phyloP scores from a whole-genome alignment of 2,113 vertebrate species.

The Heteronetta atricapilla region DNA sequence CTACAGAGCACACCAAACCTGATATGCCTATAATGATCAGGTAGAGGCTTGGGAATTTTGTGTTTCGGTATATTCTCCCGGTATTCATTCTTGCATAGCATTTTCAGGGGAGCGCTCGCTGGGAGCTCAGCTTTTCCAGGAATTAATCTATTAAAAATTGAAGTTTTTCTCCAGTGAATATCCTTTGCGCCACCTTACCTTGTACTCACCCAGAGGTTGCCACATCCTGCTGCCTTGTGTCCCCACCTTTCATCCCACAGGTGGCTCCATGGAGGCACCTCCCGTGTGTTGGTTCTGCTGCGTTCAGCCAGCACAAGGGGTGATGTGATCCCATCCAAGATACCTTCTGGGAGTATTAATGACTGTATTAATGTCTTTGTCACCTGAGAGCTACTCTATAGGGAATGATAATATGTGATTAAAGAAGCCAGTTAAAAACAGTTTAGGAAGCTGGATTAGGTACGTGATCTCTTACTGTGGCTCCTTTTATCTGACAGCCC shows the following conservation, averaged over 20 bases:
- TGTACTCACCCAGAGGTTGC: not conserved
- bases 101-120: not conserved
- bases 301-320: fast-evolving
- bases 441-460: conserved; percentile 59
- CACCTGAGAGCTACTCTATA: conserved; percentile 17
- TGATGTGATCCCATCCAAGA: not conserved
- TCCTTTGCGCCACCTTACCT: not conserved
- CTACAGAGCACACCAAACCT: not conserved
- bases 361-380: not conserved
- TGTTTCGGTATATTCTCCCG: not conserved
- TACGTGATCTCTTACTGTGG: conserved; percentile 35
- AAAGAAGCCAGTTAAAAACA: conserved; percentile 55
- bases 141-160: not conserved
- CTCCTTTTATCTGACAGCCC: conserved; percentile 37
- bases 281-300: not conserved
- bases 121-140: not conserved
- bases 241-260: not conserved
- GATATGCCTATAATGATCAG: not conserved
- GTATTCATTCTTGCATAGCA: fast-evolving
- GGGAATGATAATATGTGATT: conserved; percentile 32
- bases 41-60: not conserved
- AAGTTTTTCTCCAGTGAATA: not conserved
- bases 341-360: not conserved
- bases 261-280: not conserved
- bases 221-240: not conserved